Evolutionary conservation across 1,140 invertebrate species (phyloP), one percentile per base, ranked within the genome.

Genomic region (Antheraea mylitta): DNA sequence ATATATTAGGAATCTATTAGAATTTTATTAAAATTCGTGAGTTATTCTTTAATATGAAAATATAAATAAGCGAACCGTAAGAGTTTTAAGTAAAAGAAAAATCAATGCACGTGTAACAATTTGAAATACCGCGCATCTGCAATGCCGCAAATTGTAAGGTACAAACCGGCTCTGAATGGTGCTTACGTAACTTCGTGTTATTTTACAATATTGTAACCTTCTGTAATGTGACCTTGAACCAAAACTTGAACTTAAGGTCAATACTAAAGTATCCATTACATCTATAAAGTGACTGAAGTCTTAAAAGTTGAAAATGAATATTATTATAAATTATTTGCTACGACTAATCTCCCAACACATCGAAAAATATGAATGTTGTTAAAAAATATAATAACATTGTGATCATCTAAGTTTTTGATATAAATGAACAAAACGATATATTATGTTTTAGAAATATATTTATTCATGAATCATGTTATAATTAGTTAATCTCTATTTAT

Each of bases 171-270:
- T 53, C 1, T n/a, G 9, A 53, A 5, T 63, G 7, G 18, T 63
- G 36, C 70, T 90, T 91, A 18, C 37, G 45, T n/a, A 53, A 53
- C 45, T 53, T 10, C 9, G 16, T 16, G 7, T 48, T 48, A 53
- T 9, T 13, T 30, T 42, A 11, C 11, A 42, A 42, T 42, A 16
- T 11, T 53, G 45, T 53, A 42, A 42, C 38, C 9, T 42, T 42
- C 3, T 42, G 38, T 8, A 10, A 42, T 53, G 13, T 53, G 45
- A 53, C 45, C 45, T 53, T 53, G 45, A 48, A 48, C 45, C 7
- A 13, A 7, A 48, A 3, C 45, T 48, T 48, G 45, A 53, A 13
- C 45, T 53, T 53, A 53, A 16, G 13, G 16, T 13, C 45, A 53
- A 53, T 53, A 53, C 5, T 10, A 63, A 63, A 22, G 7, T 16